Evolutionary conservation across 1,140 invertebrate genomes (phyloP).

Genomic region (Archegozetes longisetosus): DNA sequence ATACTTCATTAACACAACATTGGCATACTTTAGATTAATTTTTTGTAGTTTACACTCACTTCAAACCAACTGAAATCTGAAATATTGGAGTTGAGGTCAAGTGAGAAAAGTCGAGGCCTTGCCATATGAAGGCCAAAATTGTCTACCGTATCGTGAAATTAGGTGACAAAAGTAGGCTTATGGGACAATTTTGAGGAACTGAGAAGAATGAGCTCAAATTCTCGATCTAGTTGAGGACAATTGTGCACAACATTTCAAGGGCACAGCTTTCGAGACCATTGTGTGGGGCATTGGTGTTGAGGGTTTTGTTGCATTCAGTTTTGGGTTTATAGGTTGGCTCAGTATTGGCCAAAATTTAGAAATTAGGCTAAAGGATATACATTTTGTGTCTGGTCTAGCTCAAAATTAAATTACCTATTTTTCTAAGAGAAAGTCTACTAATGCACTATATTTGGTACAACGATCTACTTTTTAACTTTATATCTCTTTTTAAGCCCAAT

Average conservation of each 20-base stretch:
- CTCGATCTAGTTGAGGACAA: too few species aligned
- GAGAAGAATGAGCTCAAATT: background rate
- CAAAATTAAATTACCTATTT: too few species aligned
- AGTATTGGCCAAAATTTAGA: too few species aligned
- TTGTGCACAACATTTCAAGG: too few species aligned
- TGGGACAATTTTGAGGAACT: background rate
- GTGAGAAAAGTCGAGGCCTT: background rate
- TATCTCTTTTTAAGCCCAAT: too few species aligned
- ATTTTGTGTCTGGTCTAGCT: too few species aligned
- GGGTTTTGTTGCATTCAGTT: background rate
- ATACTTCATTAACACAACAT: background rate
- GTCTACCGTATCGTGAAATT: background rate
- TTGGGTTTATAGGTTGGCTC: background rate
- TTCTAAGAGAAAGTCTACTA: too few species aligned
- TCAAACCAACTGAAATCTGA: too few species aligned
- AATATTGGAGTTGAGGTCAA: too few species aligned
- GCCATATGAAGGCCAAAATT: background rate
- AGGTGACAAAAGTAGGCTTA: slow-evolving; percentile 1
- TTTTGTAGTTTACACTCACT: background rate
- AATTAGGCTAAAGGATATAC: too few species aligned
- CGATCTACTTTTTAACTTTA: too few species aligned
- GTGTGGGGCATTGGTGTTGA: background rate
- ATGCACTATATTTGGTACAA: too few species aligned
- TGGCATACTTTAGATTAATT: background rate
- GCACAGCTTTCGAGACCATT: background rate